Base-by-base conservation (phyloP, 2,113 vertebrate species). In the Mobula birostris region DNA sequence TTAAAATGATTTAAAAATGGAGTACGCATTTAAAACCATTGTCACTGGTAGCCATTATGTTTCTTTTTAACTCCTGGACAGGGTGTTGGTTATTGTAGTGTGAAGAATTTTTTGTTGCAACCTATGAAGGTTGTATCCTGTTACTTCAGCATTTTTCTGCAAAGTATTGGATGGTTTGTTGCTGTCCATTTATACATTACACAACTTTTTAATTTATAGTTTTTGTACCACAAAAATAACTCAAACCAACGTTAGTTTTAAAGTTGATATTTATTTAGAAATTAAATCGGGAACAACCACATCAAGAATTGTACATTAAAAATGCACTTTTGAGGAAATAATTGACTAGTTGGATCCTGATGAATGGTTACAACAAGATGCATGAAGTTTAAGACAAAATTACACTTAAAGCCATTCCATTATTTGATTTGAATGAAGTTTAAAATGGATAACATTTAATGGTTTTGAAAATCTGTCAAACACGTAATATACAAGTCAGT, bases 391-490 rank as follows among this genome's bases (percentile, higher is more conserved):
- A 72, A 93, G 91, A 76, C 40, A 48, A 72, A 93, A 93, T 72
- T 93, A 74, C 68, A 90, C 61, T 32, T 76, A 21, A 56, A 93
- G 70, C 7, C 36, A 93, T 93, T 90, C 68, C 91, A 93, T 93
- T 72, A 76, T 93, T 93, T 93, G 61, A 15, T 93, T 2, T 56
- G 40, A 91, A 91, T 91, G 8, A 11, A 93, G 66, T 14, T 93
- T 61, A 36, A 93, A 90, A 90, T 17, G 6, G 61, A 68, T 17
- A 8, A 66, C 58, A n/a, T 82, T 82, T 61, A 87, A 56, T 87
- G 48, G 48, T 88, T 6, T 11, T n/a, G 12, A 63, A 63, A 88
- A 88, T n/a, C 27, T 88, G 58, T 61, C 14, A 12, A 32, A n/a
- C 61, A 66, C 29, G 14, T 63, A 88, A 90, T 9, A 61, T 90